Conservation (phyloP, 2,888 invertebrate genomes). For the Thyatira batis region DNA sequence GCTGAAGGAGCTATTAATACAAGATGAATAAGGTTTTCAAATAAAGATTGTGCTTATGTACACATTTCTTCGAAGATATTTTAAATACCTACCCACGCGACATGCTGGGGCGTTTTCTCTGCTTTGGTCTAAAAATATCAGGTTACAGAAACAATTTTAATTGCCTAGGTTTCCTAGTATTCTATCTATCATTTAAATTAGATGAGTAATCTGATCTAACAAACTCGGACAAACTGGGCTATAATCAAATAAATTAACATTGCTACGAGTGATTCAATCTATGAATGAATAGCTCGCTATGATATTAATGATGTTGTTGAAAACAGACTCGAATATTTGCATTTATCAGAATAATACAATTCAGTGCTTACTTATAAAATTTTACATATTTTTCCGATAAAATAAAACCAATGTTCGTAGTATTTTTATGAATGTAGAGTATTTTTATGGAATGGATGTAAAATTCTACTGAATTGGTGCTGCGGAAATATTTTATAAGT, state of each 20-base stretch:
- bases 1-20: too few species aligned
- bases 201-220: background rate
- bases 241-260: slow-evolving; percentile 3
- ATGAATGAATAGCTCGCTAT: slow-evolving; percentile 15
- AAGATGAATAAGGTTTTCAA: too few species aligned
- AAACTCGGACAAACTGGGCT: background rate
- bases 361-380: background rate
- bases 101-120: too few species aligned
- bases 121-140: too few species aligned
- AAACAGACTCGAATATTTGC: slow-evolving; percentile 4
- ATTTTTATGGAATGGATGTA: background rate
- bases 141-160: too few species aligned
- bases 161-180: too few species aligned
- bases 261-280: slow-evolving; percentile 8
- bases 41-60: too few species aligned
- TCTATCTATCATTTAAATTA: slow-evolving; percentile 5
- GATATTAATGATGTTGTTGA: slow-evolving; percentile 14
- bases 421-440: background rate
- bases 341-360: slow-evolving; percentile 9
- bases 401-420: too few species aligned
- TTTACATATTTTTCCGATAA: background rate
- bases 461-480: background rate
- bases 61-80: too few species aligned
- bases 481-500: background rate
- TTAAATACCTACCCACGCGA: too few species aligned